Evolutionary conservation across 2,888 invertebrate genomes (phyloP), one percentile per base, ranked within the genome.

Genomic region (Julus scanicus): DNA sequence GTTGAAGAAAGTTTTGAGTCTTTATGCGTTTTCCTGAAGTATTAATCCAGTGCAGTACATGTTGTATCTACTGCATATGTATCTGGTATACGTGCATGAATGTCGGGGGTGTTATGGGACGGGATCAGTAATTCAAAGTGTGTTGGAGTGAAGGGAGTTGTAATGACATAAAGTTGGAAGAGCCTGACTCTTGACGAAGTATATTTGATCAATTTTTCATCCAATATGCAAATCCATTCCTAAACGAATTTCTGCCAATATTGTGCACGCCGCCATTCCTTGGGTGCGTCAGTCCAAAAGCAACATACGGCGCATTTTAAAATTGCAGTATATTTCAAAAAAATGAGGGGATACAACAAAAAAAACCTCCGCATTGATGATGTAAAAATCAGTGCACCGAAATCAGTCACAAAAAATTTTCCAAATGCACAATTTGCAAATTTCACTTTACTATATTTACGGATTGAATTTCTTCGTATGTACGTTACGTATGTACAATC

Each of bases 121-220:
- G 71, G 71, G 71, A 71, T 71, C 71, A 71, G 71, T 71, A 71
- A 71, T 71, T 71, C 71, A 71, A 71, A 71, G 71, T 71, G 71
- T 71, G 71, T 71, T 71, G 71, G 71, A 71, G 71, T 71, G 71
- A 71, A 71, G 71, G 71, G 71, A 71, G 71, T 71, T 71, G 29
- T 71, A 71, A 71, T 71, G 71, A 71, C 71, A 71, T 71, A 29
- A 71, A 71, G 71, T 71, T 71, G 71, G 71, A 71, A 71, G 71
- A 71, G 71, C 71, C 71, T 71, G 71, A 71, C 71, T 71, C 71
- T 71, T 71, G 71, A 71, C 71, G 71, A 71, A 29, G 71, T 71
- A 71, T 71, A 71, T 71, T 71, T 71, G 71, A 71, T 71, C 71
- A 71, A 71, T 71, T 71, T 71, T 71, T 71, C 71, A 71, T 71